Evolutionary conservation across 2,888 invertebrate genomes (phyloP).

Genomic region (Tanaodytes sp.): DNA sequence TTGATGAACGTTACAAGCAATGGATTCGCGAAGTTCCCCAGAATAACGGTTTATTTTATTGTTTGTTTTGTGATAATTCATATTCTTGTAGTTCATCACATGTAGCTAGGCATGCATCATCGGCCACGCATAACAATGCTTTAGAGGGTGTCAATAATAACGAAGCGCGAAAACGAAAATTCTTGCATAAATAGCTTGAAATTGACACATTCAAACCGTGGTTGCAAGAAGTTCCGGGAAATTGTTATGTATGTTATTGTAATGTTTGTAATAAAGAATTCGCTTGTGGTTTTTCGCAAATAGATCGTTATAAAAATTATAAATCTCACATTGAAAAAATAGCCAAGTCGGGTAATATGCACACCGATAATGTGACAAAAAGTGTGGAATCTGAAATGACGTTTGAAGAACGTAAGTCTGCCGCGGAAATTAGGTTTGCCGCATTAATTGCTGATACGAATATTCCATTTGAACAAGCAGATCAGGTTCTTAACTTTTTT

Average conservation of each 20-base stretch:
- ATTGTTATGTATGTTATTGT: constrained; percentile 5
- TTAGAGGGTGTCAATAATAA: background rate
- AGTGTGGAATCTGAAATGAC: no score
- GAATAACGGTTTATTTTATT: background rate
- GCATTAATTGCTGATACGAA: constrained; percentile 31
- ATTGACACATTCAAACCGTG: constrained; percentile 5
- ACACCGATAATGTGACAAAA: no score
- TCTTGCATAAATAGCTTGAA: constrained; percentile 21
- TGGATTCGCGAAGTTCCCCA: constrained; percentile 18
- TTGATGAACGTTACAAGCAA: background rate
- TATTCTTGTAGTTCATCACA: constrained; percentile 5
- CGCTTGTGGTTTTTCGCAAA: constrained; percentile 2
- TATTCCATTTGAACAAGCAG: constrained; percentile 20
- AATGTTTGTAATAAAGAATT: background rate
- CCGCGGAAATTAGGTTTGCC: no score
- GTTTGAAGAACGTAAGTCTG: no score
- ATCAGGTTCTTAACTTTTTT: constrained; percentile 18
- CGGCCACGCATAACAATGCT: background rate
- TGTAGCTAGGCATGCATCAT: constrained; percentile 3
- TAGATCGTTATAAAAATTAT: background rate
- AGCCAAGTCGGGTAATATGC: no score
- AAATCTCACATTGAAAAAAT: no score
- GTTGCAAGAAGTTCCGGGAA: constrained; percentile 15
- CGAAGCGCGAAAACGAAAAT: background rate
- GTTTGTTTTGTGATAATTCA: constrained; percentile 1